Percentiles rank a stretch among this genome's conserved stretches.
phyloP scores from a whole-genome alignment of 2,797 vertebrate genomes.

The Hippocampus kuda region DNA sequence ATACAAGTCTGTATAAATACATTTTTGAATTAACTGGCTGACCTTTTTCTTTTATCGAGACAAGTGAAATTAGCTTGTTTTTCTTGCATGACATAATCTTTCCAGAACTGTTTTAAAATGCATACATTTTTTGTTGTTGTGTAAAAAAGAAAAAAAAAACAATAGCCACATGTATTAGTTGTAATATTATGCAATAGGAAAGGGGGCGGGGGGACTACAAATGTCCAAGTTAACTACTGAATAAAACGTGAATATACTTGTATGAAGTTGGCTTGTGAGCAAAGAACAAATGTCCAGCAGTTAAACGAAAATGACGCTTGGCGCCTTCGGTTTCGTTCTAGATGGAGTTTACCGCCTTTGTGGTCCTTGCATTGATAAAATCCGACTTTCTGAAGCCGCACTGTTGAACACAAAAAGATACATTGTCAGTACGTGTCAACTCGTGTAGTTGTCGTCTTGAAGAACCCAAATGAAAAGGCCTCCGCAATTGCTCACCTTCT shows the following conservation, averaged over 20 bases:
- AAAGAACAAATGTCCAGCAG: neutral
- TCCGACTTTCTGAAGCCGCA: slow-evolving; percentile 76
- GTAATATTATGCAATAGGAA: neutral
- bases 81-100: neutral
- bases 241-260: neutral
- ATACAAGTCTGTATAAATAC: neutral
- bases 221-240: neutral
- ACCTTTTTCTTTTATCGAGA: neutral
- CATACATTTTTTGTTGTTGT: neutral
- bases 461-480: neutral
- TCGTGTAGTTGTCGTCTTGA: too few relatives aligned
- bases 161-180: neutral
- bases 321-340: slow-evolving; percentile 17
- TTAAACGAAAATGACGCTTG: neutral
- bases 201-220: too few relatives aligned
- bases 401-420: slow-evolving; percentile 52
- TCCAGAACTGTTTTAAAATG: neutral
- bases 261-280: neutral
- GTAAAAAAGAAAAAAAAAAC: neutral
- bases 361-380: slow-evolving; percentile 78
- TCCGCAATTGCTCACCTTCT: slow-evolving; percentile 67
- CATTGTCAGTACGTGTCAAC: neutral
- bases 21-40: neutral
- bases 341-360: slow-evolving; percentile 59
- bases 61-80: neutral